Conservation (phyloP, 2,888 invertebrate genomes). For the Netelia fuscicornis region DNA sequence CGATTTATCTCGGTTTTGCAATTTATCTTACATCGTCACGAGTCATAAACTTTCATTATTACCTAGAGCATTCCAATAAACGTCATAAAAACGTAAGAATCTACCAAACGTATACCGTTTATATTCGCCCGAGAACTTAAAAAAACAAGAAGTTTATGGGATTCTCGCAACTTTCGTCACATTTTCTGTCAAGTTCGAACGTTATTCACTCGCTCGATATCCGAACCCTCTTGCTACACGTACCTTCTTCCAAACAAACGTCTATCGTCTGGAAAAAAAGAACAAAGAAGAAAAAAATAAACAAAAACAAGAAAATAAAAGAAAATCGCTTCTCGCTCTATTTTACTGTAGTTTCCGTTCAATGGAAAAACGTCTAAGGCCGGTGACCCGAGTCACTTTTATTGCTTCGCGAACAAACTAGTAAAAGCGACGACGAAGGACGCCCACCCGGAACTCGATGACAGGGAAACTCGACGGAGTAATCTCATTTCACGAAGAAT, state of each 20-base stretch:
- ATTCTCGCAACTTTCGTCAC: not conserved
- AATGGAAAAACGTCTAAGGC: slow-evolving; percentile 27
- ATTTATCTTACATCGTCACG: too few relatives aligned
- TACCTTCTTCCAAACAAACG: not conserved
- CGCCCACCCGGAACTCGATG: slow-evolving; percentile 30
- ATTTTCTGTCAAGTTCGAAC: not conserved
- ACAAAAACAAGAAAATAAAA: slow-evolving; percentile 3
- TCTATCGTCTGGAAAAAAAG: slow-evolving; percentile 1
- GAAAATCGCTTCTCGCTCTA: not conserved
- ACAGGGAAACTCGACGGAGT: slow-evolving; percentile 36
- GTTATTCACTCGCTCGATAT: not conserved
- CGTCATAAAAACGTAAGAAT: too few relatives aligned
- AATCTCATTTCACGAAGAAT: slow-evolving; percentile 60
- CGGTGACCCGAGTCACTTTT: slow-evolving; percentile 37
- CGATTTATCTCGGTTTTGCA: too few relatives aligned
- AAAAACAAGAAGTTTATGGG: too few relatives aligned
- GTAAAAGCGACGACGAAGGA: slow-evolving; percentile 22
- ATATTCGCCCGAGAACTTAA: too few relatives aligned
- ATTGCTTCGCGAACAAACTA: slow-evolving; percentile 48
- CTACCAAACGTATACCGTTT: too few relatives aligned
- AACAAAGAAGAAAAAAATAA: not conserved
- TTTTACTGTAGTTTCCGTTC: slow-evolving; percentile 7
- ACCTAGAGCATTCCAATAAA: too few relatives aligned
- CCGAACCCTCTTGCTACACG: not conserved
- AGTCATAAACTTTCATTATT: too few relatives aligned